A percentile compares a stretch with the other conserved stretches of the same genome.
phyloP scores from a whole-genome alignment of 1,140 invertebrate genomes.

The Musca domestica region DNA sequence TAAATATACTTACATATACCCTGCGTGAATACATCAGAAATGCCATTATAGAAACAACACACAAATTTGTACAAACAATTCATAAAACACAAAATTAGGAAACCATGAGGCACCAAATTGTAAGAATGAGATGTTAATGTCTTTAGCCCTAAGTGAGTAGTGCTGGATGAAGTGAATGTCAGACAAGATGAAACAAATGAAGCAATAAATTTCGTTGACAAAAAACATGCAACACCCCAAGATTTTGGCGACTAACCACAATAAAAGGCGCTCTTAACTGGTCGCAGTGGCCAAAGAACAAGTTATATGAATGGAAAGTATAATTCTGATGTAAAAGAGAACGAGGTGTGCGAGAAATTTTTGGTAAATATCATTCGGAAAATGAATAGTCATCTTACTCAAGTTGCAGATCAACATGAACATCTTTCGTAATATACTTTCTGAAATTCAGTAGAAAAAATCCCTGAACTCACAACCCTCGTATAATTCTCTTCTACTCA shows the following conservation, averaged over 20 bases:
- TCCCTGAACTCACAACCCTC: too few species aligned
- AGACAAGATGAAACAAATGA: conserved; percentile 24
- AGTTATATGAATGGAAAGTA: too few species aligned
- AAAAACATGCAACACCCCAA: conserved; percentile 24
- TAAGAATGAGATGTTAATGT: background rate
- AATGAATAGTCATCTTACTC: too few species aligned
- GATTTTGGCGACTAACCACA: conserved; percentile 18
- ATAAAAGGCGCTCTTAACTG: background rate
- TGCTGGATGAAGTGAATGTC: background rate
- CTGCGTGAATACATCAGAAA: background rate
- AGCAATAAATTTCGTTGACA: conserved; percentile 27
- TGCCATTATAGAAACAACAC: conserved; percentile 5
- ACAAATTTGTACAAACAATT: conserved; percentile 14
- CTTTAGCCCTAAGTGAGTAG: background rate
- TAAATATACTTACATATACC: too few species aligned
- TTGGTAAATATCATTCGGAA: background rate
- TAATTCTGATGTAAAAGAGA: background rate
- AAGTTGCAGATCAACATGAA: background rate
- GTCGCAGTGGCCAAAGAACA: background rate
- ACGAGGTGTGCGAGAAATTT: background rate
- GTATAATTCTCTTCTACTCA: too few species aligned
- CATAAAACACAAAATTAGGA: conserved; percentile 5
- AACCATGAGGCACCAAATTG: background rate
- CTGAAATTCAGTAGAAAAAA: too few species aligned
- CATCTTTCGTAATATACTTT: background rate